Base-by-base conservation (phyloP, 2,797 vertebrate species). In the Dermochelys coriacea region DNA sequence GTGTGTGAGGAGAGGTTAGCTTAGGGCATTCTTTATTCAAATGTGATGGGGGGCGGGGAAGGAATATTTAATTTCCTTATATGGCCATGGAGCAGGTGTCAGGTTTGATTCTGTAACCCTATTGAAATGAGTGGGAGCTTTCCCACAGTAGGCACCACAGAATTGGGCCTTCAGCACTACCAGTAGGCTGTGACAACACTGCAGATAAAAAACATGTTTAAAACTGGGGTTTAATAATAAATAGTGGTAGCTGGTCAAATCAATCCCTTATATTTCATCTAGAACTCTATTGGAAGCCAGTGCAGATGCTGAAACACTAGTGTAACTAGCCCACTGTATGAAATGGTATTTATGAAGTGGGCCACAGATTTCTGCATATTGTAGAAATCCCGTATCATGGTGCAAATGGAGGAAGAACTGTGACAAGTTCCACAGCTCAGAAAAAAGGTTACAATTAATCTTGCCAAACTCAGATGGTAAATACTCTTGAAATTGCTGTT, bases 21-120 rank as follows among this genome's bases (percentile, higher is more conserved):
- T 74, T 64, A 18, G 25, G 80, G 89, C 80, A 0, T 80, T 91
- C 93, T 64, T 89, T 91, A 83, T 29, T 83, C 83, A 92, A 47
- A 50, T 90, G 54, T 82, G 85, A 1, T 0, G 52, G 52, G 91
- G 93, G 64, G 49, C 31, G 92, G 91, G 78, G n/a, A n/a, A n/a
- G n/a, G 74, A 79, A 82, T 47, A 41, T 51, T 89, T 88, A 29
- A 1, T 93, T 95, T 91, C 84, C 61, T 82, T 82, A 80, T 29
- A 52, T 88, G 59, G 68, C 55, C 6, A 0, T 61, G 49, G 61
- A 93, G 79, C 41, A 87, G 61, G 16, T 93, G 85, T 55, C 52
- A 75, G 75, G 16, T 25, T 91, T 91, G 23, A 89, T 91, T 89
- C 89, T 80, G 80, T 0, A 74, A 49, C 83, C 84, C 85, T 94